Base-by-base conservation (phyloP, 2,888 invertebrate species). In the Choristoneura rosaceana region DNA sequence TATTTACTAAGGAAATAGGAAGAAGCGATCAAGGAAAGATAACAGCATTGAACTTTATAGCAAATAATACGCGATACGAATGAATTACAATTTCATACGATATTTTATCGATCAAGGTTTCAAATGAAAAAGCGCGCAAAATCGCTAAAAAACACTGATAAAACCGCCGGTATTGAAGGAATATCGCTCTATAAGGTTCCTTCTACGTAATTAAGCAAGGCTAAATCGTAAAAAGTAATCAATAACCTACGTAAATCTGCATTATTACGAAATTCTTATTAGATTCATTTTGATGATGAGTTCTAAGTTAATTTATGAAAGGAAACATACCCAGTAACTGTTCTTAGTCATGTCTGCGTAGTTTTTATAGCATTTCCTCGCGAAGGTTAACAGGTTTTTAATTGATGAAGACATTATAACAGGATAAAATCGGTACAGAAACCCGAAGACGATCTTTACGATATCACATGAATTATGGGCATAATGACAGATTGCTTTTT, bases 341-440 rank as follows among this genome's bases (percentile, higher is more conserved):
- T 76, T 88, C 68, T 81, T 83, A 74, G 87, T 89, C 78, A 83
- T 85, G 55, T 89, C 86, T 69, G 87, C 60, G 17, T 88, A 79
- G 66, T 77, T 84, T 76, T 79, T 88, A 75, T 87, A 93, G 75
- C 83, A 87, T 74, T 85, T 83, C 74, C 81, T 87, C 34, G 84
- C 90, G 75, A 82, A 81, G 64, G 81, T 82, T 66, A 92, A 77
- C 77, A 91, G 74, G 76, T 89, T 89, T 86, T 89, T 93, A 76
- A 93, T 85, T 71, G 82, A 81, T 70, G 80, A 82, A 85, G 85
- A 84, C 92, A 92, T 92, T 84, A 82, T 76, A 75, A 74, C 71
- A 69, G 66, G 66, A 33, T 60, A 66, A 77, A 74, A 58, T 58
- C 47, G 70, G 63, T 71, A 50, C 33, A 4, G 10, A 45, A 17